A percentile compares a stretch with the other conserved stretches of the same genome.
Evolutionary conservation across 1,140 invertebrate species (phyloP).

Genomic region (Odontomachus brunneus): DNA sequence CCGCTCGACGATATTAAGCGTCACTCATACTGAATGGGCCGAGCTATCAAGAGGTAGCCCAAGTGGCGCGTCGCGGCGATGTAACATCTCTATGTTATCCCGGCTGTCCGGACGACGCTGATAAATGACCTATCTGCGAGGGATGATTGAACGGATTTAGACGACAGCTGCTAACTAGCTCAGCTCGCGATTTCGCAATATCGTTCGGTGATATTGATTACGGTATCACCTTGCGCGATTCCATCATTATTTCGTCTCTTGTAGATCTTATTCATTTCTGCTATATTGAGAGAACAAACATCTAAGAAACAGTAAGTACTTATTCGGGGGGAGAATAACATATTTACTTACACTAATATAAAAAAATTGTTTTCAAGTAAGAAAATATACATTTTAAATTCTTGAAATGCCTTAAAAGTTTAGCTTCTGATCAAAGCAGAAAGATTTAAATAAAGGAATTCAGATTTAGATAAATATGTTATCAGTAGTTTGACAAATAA

Average conservation of each 20-base stretch:
- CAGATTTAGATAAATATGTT: no score
- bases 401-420: no score
- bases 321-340: no score
- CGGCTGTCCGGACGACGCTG: conserved; percentile 10
- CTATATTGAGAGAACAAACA: no score
- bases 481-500: no score
- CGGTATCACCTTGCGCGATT: not conserved
- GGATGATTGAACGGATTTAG: not conserved
- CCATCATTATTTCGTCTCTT: no score
- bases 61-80: conserved; percentile 28
- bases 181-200: not conserved
- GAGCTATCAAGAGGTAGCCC: conserved; percentile 32
- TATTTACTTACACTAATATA: no score
- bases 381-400: no score
- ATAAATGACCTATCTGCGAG: not conserved
- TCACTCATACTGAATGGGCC: conserved; percentile 29
- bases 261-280: not conserved
- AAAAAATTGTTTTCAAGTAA: no score
- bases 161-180: not conserved
- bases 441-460: no score
- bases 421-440: no score
- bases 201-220: not conserved
- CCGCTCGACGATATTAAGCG: conserved; percentile 59
- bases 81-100: conserved; percentile 46
- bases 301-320: no score